These are phyloP conservation scores for Myotis findleyi DNA, from an alignment of 2,797 vertebrate species.

Conservation along the genomic window DNA sequence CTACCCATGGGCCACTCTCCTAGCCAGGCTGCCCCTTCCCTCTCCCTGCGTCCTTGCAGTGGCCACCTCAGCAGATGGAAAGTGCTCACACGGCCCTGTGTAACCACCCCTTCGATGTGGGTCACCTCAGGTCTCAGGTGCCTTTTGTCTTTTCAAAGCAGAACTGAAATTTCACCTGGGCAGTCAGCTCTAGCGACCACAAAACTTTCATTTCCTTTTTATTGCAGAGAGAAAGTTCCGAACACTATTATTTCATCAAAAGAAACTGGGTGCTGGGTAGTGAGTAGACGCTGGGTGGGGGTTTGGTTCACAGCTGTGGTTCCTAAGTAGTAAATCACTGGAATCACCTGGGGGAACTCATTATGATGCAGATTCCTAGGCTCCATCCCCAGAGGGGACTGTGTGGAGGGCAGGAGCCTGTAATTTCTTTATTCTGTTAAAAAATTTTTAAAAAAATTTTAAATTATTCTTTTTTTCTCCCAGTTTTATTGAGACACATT, in stretches of 20 bases:
- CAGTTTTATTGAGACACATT: not conserved
- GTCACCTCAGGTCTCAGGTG: not conserved
- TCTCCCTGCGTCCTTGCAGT: not conserved
- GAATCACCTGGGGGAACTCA: not conserved
- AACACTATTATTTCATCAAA: not conserved
- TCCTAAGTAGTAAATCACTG: not conserved
- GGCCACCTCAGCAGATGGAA: not conserved
- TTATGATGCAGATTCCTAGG: not conserved
- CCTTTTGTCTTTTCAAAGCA: slow-evolving; percentile 60
- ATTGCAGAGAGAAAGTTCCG: slow-evolving; percentile 45
- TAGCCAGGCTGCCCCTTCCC: not conserved
- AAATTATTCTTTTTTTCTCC: not conserved
- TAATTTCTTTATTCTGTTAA: not conserved
- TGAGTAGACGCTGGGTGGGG: not conserved
- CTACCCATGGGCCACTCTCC: not conserved
- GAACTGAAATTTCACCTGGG: slow-evolving; percentile 70
- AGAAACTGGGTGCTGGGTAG: not conserved
- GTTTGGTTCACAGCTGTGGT: not conserved
- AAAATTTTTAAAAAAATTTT: not conserved
- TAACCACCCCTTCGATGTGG: not conserved
- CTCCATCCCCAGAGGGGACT: not conserved
- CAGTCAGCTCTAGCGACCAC: slow-evolving; percentile 34
- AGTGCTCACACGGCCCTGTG: not conserved
- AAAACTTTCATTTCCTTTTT: slow-evolving; percentile 72
- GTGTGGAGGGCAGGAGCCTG: not conserved